These are phyloP conservation scores for Aporrectodea caliginosa DNA, from an alignment of 1,140 invertebrate species.

Conservation along the genomic window DNA sequence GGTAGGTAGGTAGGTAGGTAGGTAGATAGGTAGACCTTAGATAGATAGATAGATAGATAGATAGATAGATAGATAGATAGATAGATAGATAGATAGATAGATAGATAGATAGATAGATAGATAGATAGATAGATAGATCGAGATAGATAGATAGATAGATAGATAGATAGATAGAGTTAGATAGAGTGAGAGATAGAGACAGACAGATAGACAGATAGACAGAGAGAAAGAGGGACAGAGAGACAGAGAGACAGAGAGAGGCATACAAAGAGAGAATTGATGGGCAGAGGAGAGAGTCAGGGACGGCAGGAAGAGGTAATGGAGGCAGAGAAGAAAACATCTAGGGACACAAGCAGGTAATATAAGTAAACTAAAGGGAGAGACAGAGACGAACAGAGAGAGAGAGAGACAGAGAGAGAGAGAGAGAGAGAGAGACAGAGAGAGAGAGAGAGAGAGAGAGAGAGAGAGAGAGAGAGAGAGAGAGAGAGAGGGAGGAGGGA, in stretches of 20 bases:
- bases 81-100: slow-evolving; percentile 3
- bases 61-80: slow-evolving; percentile 3
- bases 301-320: background rate
- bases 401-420: background rate
- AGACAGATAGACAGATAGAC: background rate
- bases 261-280: background rate
- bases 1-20: background rate
- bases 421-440: background rate
- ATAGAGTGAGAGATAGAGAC: background rate
- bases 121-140: background rate
- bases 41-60: slow-evolving; percentile 3
- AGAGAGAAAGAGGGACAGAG: background rate
- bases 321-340: background rate
- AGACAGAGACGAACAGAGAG: background rate
- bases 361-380: background rate
- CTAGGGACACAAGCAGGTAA: background rate
- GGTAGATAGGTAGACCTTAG: background rate
- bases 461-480: background rate
- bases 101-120: slow-evolving; percentile 3
- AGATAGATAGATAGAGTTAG: background rate
- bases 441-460: background rate
- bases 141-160: background rate
- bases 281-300: background rate
- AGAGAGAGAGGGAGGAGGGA: background rate
- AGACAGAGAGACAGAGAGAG: background rate